Evolutionary conservation across 1,140 invertebrate species (phyloP), one percentile per base, ranked within the genome.

Genomic region (Leptinotarsa texana): DNA sequence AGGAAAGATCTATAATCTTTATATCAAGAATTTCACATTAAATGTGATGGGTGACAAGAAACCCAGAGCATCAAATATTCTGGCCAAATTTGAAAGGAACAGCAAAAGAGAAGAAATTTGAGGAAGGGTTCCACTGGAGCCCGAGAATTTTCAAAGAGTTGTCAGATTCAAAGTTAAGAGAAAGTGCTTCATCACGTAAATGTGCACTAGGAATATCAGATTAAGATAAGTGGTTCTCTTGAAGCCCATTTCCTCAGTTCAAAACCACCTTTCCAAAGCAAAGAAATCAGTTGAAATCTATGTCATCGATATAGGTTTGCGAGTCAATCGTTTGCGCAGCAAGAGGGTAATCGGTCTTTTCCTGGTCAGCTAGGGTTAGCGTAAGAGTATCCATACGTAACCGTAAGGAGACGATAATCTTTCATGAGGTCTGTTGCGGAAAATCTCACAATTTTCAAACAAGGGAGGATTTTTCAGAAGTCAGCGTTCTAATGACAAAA

Each of bases 151-250:
- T 51, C 13, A 51, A 21, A 3, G 63, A 21, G 18, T 22, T 24
- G 24, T 63, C 18, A 63, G 13, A 63, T 21, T 63, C 63, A 63
- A 63, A 63, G 18, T 63, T 63, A 11, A 63, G 5, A 63, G 13
- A 24, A 13, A 63, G 63, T 17, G 63, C 3, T 18, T 21, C 24
- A 13, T 15, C 13, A 13, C 11, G 15, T 13, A 63, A 63, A 21
- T 63, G 18, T 18, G 13, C 21, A 63, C 63, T 63, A 21, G 63
- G 63, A 17, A 63, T 63, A 21, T 6, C 13, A 21, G n/a, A 21
- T 24, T 18, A 63, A 3, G 62, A 63, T 13, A 63, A 21, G 18
- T 17, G 63, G 18, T 17, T 22, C 63, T 17, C 8, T 63, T 13
- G 18, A 21, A 17, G 21, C 3, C 63, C 13, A 63, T 18, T 63